Base-by-base conservation (phyloP, 2,113 vertebrate genomes). In the Scopus umbretta region DNA sequence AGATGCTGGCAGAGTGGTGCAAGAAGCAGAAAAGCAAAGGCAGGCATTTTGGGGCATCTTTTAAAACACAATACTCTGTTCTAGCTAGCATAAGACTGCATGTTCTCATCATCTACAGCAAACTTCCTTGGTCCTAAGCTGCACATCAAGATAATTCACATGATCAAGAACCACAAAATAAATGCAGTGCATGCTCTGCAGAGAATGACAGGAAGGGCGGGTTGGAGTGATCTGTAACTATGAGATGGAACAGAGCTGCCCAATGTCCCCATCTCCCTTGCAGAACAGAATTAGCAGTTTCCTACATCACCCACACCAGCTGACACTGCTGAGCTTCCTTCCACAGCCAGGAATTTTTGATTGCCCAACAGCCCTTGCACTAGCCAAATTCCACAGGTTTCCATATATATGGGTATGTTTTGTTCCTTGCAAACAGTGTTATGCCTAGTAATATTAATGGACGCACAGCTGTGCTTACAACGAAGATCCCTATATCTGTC, bases 331-430 rank as follows among this genome's bases (percentile, higher is more conserved):
- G 49, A 92, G 34, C 58, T 80, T 70, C 58, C 67, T 88, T 90
- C 50, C 43, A 32, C 0, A 27, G 26, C 14, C 16, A 29, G 27
- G 36, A 92, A 72, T 47, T 93, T 11, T 13, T 68, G 22, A 75
- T 9, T 0, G 1, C 29, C 15, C 70, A 75, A 5, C 1, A 0
- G n/a, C 14, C 40, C 27, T 71, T 67, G 47, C 65, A 75, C 32
- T 55, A 85, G 26, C 34, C 20, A 50, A 61, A 86, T 23, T 68
- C 36, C 36, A 53, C 13, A 42, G 42, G 23, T 49, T 86, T 83
- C 58, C 25, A 56, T 7, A 71, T 20, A 21, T 7, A 18, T 10
- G 7, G 15, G 45, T 27, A 25, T 9, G 26, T 47, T 36, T 55
- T 50, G 16, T 58, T 95, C 36, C 66, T 94, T 58, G 42, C 47